A percentile compares a stretch with the other conserved stretches of the same genome.
Conservation (phyloP, 2,797 vertebrate genomes). For the Luscinia megarhynchos region DNA sequence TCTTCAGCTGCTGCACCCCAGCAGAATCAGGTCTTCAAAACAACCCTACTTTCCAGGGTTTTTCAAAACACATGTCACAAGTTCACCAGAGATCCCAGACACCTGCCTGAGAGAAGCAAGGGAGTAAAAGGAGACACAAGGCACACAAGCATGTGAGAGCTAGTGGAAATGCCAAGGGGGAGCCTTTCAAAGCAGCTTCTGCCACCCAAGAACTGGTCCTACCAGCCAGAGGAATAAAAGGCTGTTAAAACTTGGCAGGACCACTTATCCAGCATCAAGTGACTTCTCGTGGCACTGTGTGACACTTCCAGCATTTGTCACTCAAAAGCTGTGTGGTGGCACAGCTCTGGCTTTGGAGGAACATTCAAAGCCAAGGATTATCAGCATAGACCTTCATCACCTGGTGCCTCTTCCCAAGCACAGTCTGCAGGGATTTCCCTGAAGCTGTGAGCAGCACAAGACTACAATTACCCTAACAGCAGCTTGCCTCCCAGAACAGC, state of each 20-base stretch:
- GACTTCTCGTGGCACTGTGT: background rate
- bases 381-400: conserved; percentile 14
- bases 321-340: background rate
- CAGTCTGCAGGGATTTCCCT: background rate
- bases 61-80: rapidly evolving
- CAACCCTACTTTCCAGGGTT: background rate
- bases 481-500: background rate
- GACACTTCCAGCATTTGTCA: background rate
- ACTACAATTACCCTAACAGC: conserved; percentile 31
- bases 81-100: background rate
- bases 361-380: background rate
- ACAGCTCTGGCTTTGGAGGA: conserved; percentile 6
- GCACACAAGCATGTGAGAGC: rapidly evolving
- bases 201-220: background rate
- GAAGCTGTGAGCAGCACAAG: background rate
- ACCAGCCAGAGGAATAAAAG: conserved; percentile 11
- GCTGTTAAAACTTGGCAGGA: conserved; percentile 3
- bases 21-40: background rate
- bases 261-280: background rate
- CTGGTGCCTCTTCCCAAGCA: background rate
- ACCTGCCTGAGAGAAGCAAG: background rate
- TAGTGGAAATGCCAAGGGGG: background rate
- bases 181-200: background rate
- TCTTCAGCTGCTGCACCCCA: background rate
- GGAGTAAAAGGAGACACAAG: background rate